Base-by-base conservation (phyloP, 2,113 vertebrate species). In the Isurus oxyrinchus region DNA sequence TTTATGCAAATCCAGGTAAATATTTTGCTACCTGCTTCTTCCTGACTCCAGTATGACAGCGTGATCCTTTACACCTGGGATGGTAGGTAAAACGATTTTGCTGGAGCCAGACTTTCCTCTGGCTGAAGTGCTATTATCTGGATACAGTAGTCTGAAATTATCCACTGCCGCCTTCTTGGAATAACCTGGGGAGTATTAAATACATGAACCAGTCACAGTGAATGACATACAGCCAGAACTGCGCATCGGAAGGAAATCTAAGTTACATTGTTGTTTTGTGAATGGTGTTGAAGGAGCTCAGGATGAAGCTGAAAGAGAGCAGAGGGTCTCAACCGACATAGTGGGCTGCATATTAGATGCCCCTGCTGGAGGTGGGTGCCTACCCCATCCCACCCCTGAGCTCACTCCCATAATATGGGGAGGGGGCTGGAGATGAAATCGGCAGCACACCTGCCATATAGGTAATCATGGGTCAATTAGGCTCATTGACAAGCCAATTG, bases 11-110 rank as follows among this genome's bases (percentile, higher is more conserved):
- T 94, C 16, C 16, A 63, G 57, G 31, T 61, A 93, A 93, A 40
- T 94, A 94, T 59, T 57, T n/a, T 61, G 97, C 97, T 97, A 98
- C 97, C 97, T 96, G 19, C 49, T 16, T 76, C 53, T 44, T 19
- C 91, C 67, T 35, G 79, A 1, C 23, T 53, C 61, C 1, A 25
- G 93, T 55, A 27, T 27, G 7, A 27, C 84, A 86, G 96, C 90
- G 69, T 96, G 67, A 3, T 59, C 8, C 57, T 35, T 67, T 31
- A 35, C 96, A 7, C 69, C 53, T 1, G 96, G 86, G n/a, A 96
- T 23, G 0, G 0, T 44, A 21, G 76, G 69, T 57, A 87, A 13
- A 69, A 90, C 1, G 57, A 94, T 95, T 44, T 94, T 96, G 66
- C 55, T 67, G 84, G 57, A 88, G 53, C 91, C 76, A 27, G 63